Evolutionary conservation across 2,113 vertebrate genomes (phyloP).

Genomic region (Pelodiscus sinensis): DNA sequence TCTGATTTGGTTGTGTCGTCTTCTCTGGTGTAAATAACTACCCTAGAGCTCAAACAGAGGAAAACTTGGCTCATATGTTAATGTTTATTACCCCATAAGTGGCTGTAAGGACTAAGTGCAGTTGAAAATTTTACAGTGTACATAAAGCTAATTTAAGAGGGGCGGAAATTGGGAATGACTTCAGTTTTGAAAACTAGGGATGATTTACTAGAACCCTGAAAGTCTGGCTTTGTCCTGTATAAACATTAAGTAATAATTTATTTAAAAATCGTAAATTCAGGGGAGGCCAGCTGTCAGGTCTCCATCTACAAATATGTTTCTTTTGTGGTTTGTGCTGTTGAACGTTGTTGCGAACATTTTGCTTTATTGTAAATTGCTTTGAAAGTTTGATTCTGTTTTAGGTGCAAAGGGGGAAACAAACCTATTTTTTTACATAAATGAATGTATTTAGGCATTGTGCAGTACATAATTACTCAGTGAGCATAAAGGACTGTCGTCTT

Average conservation of each 20-base stretch:
- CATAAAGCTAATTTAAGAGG: background rate
- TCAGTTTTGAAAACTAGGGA: rapidly evolving
- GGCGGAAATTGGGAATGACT: background rate
- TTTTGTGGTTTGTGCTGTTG: conserved; percentile 6
- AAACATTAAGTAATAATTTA: background rate
- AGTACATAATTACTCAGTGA: conserved; percentile 12
- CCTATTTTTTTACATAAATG: conserved; percentile 56
- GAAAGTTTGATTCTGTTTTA: background rate
- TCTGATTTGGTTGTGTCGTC: background rate
- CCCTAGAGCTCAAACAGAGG: background rate
- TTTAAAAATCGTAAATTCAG: background rate
- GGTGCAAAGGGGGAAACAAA: background rate
- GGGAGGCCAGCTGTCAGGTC: background rate
- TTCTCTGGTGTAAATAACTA: background rate
- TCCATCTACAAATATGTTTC: background rate
- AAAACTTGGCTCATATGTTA: background rate
- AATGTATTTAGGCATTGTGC: conserved; percentile 36
- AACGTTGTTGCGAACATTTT: background rate
- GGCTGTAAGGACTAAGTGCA: background rate
- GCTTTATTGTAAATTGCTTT: background rate
- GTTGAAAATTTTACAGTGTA: background rate
- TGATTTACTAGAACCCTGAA: background rate
- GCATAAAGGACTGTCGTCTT: background rate
- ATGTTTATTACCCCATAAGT: background rate
- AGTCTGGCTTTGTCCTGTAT: background rate